Evolutionary conservation across 1,140 invertebrate genomes (phyloP), one percentile per base, ranked within the genome.

Genomic region (Asbolus verrucosus): DNA sequence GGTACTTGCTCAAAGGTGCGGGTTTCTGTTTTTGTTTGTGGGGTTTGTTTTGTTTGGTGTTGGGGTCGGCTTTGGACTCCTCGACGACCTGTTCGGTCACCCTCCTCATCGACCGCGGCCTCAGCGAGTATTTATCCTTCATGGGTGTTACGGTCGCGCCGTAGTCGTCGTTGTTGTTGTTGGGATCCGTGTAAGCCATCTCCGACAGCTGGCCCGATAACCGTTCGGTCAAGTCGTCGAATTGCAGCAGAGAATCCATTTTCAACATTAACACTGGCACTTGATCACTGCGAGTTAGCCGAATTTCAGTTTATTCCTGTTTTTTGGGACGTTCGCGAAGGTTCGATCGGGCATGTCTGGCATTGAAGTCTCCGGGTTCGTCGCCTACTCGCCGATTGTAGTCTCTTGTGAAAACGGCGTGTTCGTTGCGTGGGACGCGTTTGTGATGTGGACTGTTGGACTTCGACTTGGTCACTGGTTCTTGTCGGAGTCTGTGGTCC

Each of bases 1-100:
- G 83, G 81, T 96, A 96, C 81, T 95, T 96, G 83, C 92, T 94
- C 65, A 96, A 83, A 1, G 94, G 94, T 30, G 93, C 89, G 2
- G 93, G 87, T 80, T 90, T 89, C 62, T 87, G 85, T 80, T 92
- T 92, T 15, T 86, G 69, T 65, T 41, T 73, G 30, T 77, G 71
- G 9, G 33, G 19, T 68, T 75, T 73, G 6, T 65, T 67, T 0
- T 54, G 13, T 18, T 62, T 70, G 15, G 46, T 50, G 6, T 11
- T 15, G n/a, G 46, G 39, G 14, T 73, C 46, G 6, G 54, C 21
- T 6, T 38, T 11, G 11, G 59, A 46, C 2, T 69, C 66, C 43
- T 70, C 67, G 14, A 38, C 31, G 36, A 65, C 72, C 27, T 21
- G 24, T 60, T 77, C 75, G 0, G 76, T 78, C 1, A 73, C 72